Evolutionary conservation across 2,113 vertebrate genomes (phyloP), one percentile per base, ranked within the genome.

Genomic region (Holacanthus passer): DNA sequence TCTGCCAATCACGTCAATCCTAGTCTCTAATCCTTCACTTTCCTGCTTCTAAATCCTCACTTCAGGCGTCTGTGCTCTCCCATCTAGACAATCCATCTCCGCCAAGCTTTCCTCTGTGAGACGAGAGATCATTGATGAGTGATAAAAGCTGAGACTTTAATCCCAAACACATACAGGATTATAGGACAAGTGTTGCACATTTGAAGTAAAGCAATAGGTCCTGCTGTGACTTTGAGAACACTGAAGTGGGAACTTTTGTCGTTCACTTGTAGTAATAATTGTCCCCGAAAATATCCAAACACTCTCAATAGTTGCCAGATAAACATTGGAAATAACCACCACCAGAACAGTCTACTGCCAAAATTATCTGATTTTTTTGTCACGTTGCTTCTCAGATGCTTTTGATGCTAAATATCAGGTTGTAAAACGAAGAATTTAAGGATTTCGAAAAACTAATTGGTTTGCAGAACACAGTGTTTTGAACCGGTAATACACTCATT

Each of bases 101-200:
- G 22, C 68, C 41, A n/a, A 90, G 85, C 72, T 83, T 80, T 65
- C 71, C 67, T 79, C 74, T 75, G 55, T 50, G 75, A 86, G 73
- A 83, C 16, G 58, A 77, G 69, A 80, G 82, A 93, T 88, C 71
- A 60, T 20, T 81, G 78, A 90, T 83, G 75, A 83, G 67, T 45
- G 88, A 90, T 92, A 89, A 87, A 71, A 63, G 82, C 82, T 91
- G 56, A 82, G 74, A 24, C 71, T 84, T 82, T 89, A 92, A 92
- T 91, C 86, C 84, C 45, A 60, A 87, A 81, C 86, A 86, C 83
- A 73, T 63, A 77, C 64, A 73, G 73, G 76, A 89, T 91, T 87
- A 86, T 37, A 55, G 75, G 56, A 81, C 70, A n/a, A 83, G 81
- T 73, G 68, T 85, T 81, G 77, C 69, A 67, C 73, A 47, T 82